Evolutionary conservation across 2,797 vertebrate genomes (phyloP).

Genomic region (Leptoclinus maculatus): DNA sequence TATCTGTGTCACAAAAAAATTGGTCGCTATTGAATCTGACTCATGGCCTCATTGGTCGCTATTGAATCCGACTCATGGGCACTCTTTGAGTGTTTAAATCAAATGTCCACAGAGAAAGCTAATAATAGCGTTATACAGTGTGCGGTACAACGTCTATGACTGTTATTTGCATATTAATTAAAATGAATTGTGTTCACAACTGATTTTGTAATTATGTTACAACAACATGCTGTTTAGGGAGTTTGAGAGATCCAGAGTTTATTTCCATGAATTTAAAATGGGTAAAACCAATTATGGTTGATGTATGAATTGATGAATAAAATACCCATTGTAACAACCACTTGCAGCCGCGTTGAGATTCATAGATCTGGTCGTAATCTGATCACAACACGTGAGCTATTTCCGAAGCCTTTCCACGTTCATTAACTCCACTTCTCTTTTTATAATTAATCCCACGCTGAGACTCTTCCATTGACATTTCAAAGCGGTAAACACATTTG

Average conservation of each 20-base stretch:
- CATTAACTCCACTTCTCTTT: conserved; percentile 34
- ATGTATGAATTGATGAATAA: conserved; percentile 12
- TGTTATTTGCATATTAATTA: neutral
- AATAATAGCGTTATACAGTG: neutral
- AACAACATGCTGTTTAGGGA: neutral
- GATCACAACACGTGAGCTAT: conserved; percentile 25
- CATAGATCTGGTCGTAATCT: conserved; percentile 15
- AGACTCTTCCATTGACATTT: conserved; percentile 10
- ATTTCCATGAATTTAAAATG: neutral
- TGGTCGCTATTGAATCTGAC: neutral
- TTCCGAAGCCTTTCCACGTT: conserved; percentile 20
- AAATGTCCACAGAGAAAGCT: neutral
- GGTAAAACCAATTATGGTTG: neutral
- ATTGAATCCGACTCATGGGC: neutral
- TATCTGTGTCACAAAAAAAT: conserved; percentile 6
- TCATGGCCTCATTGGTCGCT: neutral
- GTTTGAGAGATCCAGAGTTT: neutral
- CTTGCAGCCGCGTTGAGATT: conserved; percentile 25
- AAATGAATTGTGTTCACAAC: neutral
- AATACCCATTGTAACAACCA: conserved; percentile 11
- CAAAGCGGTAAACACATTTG: conserved; percentile 28
- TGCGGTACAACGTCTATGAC: neutral
- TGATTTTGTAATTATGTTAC: neutral
- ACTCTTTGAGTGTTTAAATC: conserved; percentile 2
- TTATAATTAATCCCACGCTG: conserved; percentile 46